A percentile compares a stretch with the other conserved stretches of the same genome.
phyloP scores from a whole-genome alignment of 2,113 vertebrate species.

The Choloepus hoffmanni region DNA sequence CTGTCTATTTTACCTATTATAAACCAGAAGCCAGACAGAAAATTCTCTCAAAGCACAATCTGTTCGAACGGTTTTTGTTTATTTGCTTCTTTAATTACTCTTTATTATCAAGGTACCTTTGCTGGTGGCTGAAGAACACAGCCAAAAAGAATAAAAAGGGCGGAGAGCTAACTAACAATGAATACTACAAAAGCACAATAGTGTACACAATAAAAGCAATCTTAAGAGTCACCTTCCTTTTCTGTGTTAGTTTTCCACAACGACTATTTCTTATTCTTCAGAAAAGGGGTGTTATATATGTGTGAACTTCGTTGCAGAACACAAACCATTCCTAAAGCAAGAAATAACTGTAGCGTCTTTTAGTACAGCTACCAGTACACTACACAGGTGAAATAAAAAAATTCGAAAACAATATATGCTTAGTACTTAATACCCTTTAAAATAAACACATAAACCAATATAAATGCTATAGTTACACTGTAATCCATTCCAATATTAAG shows the following conservation, averaged over 20 bases:
- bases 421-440: constrained; percentile 43
- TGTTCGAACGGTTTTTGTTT: neutral
- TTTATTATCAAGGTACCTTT: constrained; percentile 8
- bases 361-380: neutral
- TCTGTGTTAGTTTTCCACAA: neutral
- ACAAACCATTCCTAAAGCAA: constrained; percentile 21
- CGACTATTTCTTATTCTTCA: neutral
- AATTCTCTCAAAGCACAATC: constrained; percentile 8
- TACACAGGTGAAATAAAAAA: constrained; percentile 25
- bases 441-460: constrained; percentile 35
- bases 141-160: neutral
- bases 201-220: neutral
- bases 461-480: neutral
- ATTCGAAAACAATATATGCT: neutral
- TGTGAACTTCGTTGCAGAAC: neutral
- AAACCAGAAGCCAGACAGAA: constrained; percentile 50
- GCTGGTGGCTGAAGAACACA: neutral
- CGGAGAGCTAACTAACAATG: neutral
- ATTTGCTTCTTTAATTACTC: neutral
- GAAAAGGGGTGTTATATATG: neutral
- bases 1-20: constrained; percentile 30
- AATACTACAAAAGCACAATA: constrained; percentile 6
- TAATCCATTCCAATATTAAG: constrained; percentile 34
- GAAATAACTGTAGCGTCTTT: neutral
- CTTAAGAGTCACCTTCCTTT: neutral